These are phyloP conservation scores for Bombus soroeensis DNA, from an alignment of 1,140 invertebrate species.

Conservation along the genomic window DNA sequence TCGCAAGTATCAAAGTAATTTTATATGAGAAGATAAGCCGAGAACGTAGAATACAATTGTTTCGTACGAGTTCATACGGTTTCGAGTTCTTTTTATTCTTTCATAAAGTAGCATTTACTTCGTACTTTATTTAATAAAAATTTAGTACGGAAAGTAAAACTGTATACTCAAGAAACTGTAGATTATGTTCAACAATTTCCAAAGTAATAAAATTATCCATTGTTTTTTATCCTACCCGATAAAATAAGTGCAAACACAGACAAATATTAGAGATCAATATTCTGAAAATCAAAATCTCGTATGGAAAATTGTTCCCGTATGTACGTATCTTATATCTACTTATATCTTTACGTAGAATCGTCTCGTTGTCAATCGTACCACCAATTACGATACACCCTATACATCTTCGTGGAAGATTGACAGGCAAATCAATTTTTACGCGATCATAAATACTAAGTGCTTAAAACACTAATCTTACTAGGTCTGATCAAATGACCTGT, in stretches of 20 bases:
- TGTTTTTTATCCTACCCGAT: no score
- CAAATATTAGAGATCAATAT: not conserved
- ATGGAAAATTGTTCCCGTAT: not conserved
- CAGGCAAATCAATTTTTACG: not conserved
- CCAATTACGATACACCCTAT: not conserved
- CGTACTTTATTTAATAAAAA: not conserved
- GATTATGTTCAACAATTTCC: not conserved
- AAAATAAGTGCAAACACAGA: not conserved
- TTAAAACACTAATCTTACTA: not conserved
- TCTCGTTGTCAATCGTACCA: not conserved
- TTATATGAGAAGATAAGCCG: not conserved
- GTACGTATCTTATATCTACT: not conserved
- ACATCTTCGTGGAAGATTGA: slow-evolving; percentile 8
- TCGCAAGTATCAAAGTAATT: not conserved
- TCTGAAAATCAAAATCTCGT: not conserved
- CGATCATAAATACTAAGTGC: not conserved
- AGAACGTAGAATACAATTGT: not conserved
- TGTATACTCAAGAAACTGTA: no score
- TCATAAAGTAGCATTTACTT: not conserved
- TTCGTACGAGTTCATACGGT: not conserved
- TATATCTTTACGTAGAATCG: not conserved
- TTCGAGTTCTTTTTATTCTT: not conserved
- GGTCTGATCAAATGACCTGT: no score
- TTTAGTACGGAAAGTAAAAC: not conserved
- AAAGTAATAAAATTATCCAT: no score